A percentile compares a stretch with the other conserved stretches of the same genome.
These are phyloP conservation scores for Huso huso DNA, from an alignment of 2,797 vertebrate species.

Conservation along the genomic window DNA sequence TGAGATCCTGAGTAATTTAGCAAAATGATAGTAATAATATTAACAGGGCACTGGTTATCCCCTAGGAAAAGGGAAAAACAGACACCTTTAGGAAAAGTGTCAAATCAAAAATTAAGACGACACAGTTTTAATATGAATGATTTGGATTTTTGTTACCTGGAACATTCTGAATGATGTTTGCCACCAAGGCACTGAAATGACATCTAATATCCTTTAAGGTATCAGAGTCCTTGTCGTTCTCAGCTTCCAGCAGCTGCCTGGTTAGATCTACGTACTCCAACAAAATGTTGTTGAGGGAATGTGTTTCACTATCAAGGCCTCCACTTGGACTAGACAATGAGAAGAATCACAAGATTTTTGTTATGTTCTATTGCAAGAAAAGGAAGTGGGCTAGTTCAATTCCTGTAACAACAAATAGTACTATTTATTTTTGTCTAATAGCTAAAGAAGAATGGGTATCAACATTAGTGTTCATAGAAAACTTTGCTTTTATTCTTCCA, in stretches of 20 bases:
- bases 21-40: not conserved
- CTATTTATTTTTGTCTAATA: too few relatives aligned
- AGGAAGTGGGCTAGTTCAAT: too few relatives aligned
- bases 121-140: not conserved
- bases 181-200: constrained; percentile 98
- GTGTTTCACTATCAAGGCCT: constrained; percentile 90
- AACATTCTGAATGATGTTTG: constrained; percentile 98
- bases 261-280: constrained; percentile 96
- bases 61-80: not conserved
- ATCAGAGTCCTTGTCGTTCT: constrained; percentile 97
- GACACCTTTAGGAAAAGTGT: not conserved
- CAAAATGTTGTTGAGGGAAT: constrained; percentile 91
- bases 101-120: not conserved
- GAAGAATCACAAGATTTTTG: not conserved
- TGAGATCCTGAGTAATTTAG: not conserved
- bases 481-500: too few relatives aligned
- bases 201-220: constrained; percentile 93
- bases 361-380: too few relatives aligned
- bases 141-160: constrained; percentile 64
- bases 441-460: too few relatives aligned
- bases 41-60: too few relatives aligned
- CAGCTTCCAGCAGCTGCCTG: constrained; percentile 89
- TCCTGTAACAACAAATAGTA: too few relatives aligned
- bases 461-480: too few relatives aligned
- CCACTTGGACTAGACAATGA: constrained; percentile 76